Percentiles rank a stretch among this genome's conserved stretches.
Conservation (phyloP, 23 tunicate genomes). For the Phallusia fumigata region DNA sequence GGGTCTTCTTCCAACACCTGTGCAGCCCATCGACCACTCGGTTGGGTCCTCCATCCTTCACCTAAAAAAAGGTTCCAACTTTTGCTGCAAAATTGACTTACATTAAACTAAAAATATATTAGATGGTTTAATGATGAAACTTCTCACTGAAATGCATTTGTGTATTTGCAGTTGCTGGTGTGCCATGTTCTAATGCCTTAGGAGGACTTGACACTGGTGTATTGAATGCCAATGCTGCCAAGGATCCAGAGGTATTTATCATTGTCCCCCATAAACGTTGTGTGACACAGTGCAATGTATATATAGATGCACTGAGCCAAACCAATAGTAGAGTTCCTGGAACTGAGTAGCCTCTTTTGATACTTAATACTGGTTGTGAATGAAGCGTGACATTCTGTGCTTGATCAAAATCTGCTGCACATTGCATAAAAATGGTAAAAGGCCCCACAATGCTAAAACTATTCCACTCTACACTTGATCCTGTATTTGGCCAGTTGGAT, state of each 20-base stretch:
- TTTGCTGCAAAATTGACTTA: not conserved
- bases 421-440: too few species aligned
- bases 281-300: too few species aligned
- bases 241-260: not conserved
- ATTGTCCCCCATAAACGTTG: not conserved
- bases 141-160: not conserved
- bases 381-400: too few species aligned
- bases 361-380: not conserved
- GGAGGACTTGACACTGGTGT: not conserved
- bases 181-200: not conserved
- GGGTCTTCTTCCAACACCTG: conserved; percentile 86
- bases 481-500: too few species aligned
- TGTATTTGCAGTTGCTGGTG: not conserved
- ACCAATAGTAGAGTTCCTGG: too few species aligned
- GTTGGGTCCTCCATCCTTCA: conserved; percentile 1
- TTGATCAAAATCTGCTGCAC: too few species aligned
- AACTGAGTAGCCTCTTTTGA: not conserved
- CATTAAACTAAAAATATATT: not conserved
- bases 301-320: too few species aligned
- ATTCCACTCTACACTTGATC: too few species aligned
- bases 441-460: too few species aligned
- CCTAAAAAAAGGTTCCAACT: conserved; percentile 18
- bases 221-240: not conserved
- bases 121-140: too few species aligned
- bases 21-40: conserved; percentile 10